Conservation (phyloP, 2,797 vertebrate species). For the Tokudaia tokunoshimensis region DNA sequence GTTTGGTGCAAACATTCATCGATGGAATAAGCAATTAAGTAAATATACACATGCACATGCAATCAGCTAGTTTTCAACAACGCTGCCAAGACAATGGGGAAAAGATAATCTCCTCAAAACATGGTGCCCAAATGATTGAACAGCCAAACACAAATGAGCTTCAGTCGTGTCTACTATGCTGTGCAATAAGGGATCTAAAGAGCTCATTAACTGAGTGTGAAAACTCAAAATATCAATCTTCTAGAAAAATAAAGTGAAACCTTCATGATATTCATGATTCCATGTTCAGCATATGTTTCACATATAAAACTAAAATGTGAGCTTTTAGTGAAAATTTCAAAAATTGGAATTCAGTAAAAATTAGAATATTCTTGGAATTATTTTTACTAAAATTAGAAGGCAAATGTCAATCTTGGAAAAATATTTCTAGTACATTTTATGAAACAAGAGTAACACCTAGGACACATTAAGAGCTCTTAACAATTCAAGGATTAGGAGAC, state of each 20-base stretch:
- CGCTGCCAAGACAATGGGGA: neutral
- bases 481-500: neutral
- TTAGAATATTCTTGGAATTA: neutral
- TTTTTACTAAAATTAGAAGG: conserved; percentile 27
- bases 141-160: neutral
- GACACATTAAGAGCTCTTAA: neutral
- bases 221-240: neutral
- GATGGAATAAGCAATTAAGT: neutral
- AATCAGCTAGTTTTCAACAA: neutral
- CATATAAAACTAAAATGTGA: neutral
- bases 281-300: neutral
- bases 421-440: neutral
- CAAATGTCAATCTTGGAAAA: neutral
- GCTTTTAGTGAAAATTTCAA: neutral
- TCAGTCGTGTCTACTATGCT: neutral
- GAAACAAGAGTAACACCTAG: neutral
- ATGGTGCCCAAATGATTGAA: neutral
- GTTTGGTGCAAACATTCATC: neutral
- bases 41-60: neutral
- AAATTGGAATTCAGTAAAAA: neutral
- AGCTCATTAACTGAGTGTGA: neutral
- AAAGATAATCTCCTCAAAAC: neutral
- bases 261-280: neutral
- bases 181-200: neutral
- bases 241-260: neutral